A percentile compares a stretch with the other conserved stretches of the same genome.
Conservation (phyloP, 1,140 invertebrate species). For the Hypothenemus hampei region DNA sequence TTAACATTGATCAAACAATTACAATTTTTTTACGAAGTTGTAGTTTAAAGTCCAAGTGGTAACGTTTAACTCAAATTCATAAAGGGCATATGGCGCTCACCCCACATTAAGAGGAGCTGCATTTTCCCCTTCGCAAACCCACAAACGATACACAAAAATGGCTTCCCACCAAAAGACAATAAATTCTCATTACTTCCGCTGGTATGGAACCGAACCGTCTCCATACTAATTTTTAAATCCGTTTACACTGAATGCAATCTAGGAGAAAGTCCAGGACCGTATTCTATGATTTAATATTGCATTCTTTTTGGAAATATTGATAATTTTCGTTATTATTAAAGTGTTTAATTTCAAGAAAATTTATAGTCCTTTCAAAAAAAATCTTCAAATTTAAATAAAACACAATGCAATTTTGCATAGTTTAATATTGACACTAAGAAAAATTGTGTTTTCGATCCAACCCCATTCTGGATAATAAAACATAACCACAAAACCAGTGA, state of each 20-base stretch:
- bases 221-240: conserved; percentile 32
- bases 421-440: too few species aligned
- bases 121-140: conserved; percentile 14
- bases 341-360: too few species aligned
- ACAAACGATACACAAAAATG: conserved; percentile 26
- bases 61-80: background rate
- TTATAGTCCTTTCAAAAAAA: too few species aligned
- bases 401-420: too few species aligned
- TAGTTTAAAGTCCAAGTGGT: too few species aligned
- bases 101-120: background rate
- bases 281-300: too few species aligned
- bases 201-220: conserved; percentile 27
- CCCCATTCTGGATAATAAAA: conserved; percentile 11
- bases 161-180: conserved; percentile 26
- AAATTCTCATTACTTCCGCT: conserved; percentile 30
- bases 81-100: conserved; percentile 2
- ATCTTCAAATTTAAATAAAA: too few species aligned
- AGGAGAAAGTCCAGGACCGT: conserved; percentile 1
- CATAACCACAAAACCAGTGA: conserved; percentile 20
- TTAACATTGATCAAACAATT: too few species aligned
- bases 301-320: too few species aligned
- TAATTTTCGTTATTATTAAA: too few species aligned
- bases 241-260: conserved; percentile 16
- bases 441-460: too few species aligned
- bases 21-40: too few species aligned